Evolutionary conservation across 1,140 invertebrate species (phyloP), one percentile per base, ranked within the genome.

Genomic region (Hypsibius dujardini): DNA sequence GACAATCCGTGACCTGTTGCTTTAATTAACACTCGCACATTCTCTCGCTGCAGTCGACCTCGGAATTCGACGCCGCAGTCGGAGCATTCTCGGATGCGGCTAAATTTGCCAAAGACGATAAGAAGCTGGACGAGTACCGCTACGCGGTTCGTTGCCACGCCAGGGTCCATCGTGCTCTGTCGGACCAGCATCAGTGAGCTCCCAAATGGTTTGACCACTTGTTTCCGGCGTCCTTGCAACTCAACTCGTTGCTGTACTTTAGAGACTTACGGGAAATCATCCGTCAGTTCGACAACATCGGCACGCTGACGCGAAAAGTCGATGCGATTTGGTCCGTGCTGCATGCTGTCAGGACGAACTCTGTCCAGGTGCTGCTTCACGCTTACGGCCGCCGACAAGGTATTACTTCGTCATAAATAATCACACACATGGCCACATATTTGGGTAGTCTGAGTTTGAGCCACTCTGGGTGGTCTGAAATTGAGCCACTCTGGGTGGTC

Each of bases 241-340:
- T 67, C 7, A 67, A 42, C n/a, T 56, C 50, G 7, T 56, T 56
- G 50, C 7, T 67, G 62, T 7, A 14, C 7, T 67, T 67, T 42
- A 67, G 62, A 42, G 62, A 42, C 3, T 42, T 67, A 42, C 7
- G 42, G 62, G 62, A 67, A 14, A 42, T 67, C 42, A 67, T 67
- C 7, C 7, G 62, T 67, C 62, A 67, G 62, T 67, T 67, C 42
- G 62, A 67, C 3, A 67, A 67, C 7, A 42, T 67, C 45, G 62
- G 62, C 7, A 42, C 3, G 42, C 7, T 42, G 7, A 42, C 62
- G 7, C 12, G 7, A 67, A 67, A 67, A 42, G 42, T 67, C 42
- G 62, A 67, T 3, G 3, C 12, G 7, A 3, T 67, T 12, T 14
- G 3, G 7, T 7, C 62, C 3, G 7, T 3, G 7, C 12, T 67